Conservation (phyloP, 2,888 invertebrate species). For the Augochlorella aurata region DNA sequence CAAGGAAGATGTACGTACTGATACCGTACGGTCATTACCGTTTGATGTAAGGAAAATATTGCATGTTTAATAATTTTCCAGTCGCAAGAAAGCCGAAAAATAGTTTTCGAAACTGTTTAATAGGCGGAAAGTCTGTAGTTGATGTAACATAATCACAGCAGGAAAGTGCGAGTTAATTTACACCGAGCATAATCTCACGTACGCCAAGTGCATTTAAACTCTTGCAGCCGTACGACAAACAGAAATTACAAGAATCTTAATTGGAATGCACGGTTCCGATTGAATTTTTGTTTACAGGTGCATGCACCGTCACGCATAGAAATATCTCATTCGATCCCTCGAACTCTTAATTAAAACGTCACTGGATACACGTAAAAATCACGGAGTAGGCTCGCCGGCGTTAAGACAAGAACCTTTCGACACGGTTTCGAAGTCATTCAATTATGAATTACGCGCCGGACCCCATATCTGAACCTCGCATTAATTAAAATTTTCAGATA, state of each 20-base stretch:
- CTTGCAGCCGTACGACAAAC: background rate
- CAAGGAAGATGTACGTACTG: background rate
- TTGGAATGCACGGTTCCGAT: constrained; percentile 28
- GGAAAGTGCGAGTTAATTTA: constrained; percentile 17
- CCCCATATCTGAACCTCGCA: background rate
- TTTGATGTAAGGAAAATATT: background rate
- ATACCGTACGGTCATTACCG: background rate
- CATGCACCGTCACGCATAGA: constrained; percentile 16
- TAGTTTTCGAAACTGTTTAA: constrained; percentile 5
- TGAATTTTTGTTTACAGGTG: constrained; percentile 24
- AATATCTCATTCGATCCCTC: constrained; percentile 23
- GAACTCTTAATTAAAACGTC: constrained; percentile 38
- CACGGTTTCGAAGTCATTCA: constrained; percentile 26
- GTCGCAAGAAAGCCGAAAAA: background rate
- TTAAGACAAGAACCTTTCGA: constrained; percentile 37
- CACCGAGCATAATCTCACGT: background rate
- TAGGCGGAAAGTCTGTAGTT: background rate
- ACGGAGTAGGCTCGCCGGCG: constrained; percentile 13
- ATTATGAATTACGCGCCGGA: constrained; percentile 16
- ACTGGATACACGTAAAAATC: constrained; percentile 21
- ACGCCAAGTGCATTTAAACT: constrained; percentile 3
- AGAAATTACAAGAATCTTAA: constrained; percentile 34
- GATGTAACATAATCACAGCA: constrained; percentile 21
- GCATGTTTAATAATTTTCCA: background rate
- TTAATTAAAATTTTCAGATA: constrained; percentile 2